Evolutionary conservation across 2,113 vertebrate genomes (phyloP).

Genomic region (Cricetomys ansorgei): DNA sequence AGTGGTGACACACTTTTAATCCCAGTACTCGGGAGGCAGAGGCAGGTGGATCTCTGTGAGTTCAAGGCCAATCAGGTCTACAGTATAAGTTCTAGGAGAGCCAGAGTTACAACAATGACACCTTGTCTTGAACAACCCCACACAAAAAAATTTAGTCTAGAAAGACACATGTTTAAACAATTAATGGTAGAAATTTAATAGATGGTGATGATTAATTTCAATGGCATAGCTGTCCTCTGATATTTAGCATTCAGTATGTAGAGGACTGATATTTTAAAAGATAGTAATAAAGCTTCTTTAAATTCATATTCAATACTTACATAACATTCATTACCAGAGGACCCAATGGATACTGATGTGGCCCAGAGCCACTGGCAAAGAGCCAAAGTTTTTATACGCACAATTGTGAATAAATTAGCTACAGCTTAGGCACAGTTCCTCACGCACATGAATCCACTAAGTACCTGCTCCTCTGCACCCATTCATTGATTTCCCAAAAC

Average conservation of each 20-base stretch:
- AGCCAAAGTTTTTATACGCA: slow-evolving; percentile 74
- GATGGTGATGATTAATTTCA: slow-evolving; percentile 64
- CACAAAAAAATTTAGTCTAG: too few relatives aligned
- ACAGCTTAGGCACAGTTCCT: slow-evolving; percentile 53
- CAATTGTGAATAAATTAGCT: slow-evolving; percentile 76
- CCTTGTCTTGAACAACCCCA: too few relatives aligned
- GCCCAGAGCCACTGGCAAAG: slow-evolving; percentile 59
- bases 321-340: slow-evolving; percentile 62
- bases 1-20: too few relatives aligned
- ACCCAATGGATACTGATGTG: slow-evolving; percentile 62
- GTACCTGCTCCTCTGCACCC: slow-evolving; percentile 38
- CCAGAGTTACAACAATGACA: too few relatives aligned
- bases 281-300: slow-evolving; percentile 70
- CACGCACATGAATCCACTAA: slow-evolving; percentile 36
- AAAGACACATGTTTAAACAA: slow-evolving; percentile 19
- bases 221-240: slow-evolving; percentile 57
- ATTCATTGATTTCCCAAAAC: slow-evolving; percentile 54
- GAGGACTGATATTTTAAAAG: slow-evolving; percentile 52
- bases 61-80: too few relatives aligned
- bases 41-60: too few relatives aligned
- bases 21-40: too few relatives aligned
- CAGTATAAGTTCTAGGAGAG: too few relatives aligned
- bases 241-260: slow-evolving; percentile 69
- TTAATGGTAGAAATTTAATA: slow-evolving; percentile 50
- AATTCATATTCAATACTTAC: slow-evolving; percentile 72